Conservation (phyloP, 1,140 invertebrate genomes). For the Akabosia matsudoensis region DNA sequence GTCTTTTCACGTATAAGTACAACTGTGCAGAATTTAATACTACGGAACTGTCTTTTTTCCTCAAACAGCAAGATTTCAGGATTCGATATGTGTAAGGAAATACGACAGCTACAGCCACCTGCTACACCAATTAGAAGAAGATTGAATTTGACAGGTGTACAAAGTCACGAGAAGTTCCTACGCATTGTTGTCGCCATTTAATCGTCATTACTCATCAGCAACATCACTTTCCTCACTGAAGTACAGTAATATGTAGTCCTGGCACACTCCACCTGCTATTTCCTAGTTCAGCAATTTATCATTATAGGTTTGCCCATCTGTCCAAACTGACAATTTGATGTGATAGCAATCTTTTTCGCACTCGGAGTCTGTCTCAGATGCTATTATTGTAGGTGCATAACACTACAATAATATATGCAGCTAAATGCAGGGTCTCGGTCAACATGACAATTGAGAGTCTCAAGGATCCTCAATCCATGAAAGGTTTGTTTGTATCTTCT, state of each 20-base stretch:
- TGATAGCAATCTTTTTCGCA: not conserved
- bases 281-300: no score
- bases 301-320: no score
- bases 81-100: no score
- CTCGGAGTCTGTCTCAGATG: not conserved
- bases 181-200: not conserved
- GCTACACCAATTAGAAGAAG: not conserved
- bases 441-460: constrained; percentile 1
- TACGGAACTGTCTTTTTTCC: no score
- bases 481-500: constrained; percentile 2
- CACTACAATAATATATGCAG: no score
- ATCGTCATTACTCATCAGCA: constrained; percentile 4
- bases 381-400: not conserved
- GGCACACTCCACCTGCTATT: no score
- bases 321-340: no score
- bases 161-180: constrained; percentile 2
- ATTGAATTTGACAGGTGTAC: constrained; percentile 9
- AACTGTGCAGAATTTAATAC: no score
- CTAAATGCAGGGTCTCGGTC: constrained; percentile 10
- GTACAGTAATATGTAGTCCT: no score
- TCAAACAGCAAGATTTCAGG: no score
- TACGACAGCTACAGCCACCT: no score
- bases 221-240: not conserved
- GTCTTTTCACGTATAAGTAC: no score
- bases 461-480: constrained; percentile 13